A percentile compares a stretch with the other conserved stretches of the same genome.
Conservation (phyloP, 1,140 invertebrate species). For the Drosophila truncata region DNA sequence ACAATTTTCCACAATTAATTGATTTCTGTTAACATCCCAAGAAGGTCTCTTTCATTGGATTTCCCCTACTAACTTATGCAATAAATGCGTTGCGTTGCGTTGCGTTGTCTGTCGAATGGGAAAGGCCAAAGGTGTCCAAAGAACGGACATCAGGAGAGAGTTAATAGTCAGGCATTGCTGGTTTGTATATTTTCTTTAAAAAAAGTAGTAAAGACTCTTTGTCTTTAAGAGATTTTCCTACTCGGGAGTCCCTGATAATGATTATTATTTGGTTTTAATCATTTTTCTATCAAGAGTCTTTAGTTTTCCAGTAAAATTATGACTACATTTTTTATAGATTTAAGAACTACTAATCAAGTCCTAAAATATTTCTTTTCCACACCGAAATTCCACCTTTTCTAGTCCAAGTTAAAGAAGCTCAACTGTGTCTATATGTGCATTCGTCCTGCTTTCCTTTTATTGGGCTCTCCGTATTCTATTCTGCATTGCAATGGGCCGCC, state of each 20-base stretch:
- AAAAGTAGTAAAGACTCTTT: background rate
- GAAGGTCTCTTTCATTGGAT: conserved; percentile 41
- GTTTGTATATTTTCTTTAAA: background rate
- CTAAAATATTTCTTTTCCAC: background rate
- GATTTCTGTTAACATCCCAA: conserved; percentile 54
- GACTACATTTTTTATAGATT: background rate
- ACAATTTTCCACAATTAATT: conserved; percentile 81
- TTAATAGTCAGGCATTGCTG: conserved; percentile 21
- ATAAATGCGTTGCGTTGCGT: conserved; percentile 37
- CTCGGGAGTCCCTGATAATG: background rate
- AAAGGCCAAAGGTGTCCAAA: conserved; percentile 29
- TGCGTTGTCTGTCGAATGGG: background rate
- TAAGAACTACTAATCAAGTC: background rate
- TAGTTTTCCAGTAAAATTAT: background rate
- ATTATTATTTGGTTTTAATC: background rate
- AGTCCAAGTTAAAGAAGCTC: background rate
- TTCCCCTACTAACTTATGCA: conserved; percentile 50
- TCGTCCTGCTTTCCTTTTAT: conserved; percentile 5
- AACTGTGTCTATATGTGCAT: background rate
- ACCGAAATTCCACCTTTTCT: too few relatives aligned
- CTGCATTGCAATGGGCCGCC: conserved; percentile 11
- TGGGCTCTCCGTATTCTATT: conserved; percentile 19
- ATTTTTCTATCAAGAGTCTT: background rate
- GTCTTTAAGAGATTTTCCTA: background rate
- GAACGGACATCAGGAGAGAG: background rate